These are phyloP conservation scores for Taeniopygia guttata DNA, from an alignment of 2,797 vertebrate species.

Conservation along the genomic window DNA sequence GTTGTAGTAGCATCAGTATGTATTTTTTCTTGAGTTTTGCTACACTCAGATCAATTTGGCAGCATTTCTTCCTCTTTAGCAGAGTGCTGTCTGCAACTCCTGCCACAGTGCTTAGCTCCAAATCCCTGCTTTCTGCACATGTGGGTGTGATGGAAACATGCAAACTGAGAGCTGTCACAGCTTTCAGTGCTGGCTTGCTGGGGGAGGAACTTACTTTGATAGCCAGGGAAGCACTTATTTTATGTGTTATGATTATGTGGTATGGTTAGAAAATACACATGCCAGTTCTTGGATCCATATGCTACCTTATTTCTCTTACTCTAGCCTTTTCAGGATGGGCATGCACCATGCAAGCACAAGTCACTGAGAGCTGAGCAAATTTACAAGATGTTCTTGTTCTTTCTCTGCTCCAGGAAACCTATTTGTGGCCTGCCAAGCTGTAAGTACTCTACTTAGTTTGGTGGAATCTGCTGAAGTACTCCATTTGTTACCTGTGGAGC, in stretches of 20 bases:
- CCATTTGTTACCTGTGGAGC: conserved; percentile 81
- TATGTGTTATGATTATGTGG: background rate
- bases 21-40: background rate
- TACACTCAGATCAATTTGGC: background rate
- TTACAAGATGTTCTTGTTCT: conserved; percentile 42
- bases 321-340: background rate
- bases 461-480: conserved; percentile 85
- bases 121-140: background rate
- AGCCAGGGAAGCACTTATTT: background rate
- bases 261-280: background rate
- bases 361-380: conserved; percentile 20
- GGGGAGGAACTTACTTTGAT: background rate
- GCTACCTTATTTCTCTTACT: background rate
- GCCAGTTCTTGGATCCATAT: background rate
- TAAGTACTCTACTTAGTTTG: conserved; percentile 89
- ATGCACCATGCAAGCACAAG: background rate
- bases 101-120: background rate
- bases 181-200: background rate
- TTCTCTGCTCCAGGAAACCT: conserved; percentile 78
- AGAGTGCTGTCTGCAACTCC: background rate
- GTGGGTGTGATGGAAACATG: background rate
- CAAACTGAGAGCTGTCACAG: background rate
- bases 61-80: background rate
- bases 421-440: conserved; percentile 89
- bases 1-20: background rate